Conservation (phyloP, 2,888 invertebrate species). For the Eupeodes luniger region DNA sequence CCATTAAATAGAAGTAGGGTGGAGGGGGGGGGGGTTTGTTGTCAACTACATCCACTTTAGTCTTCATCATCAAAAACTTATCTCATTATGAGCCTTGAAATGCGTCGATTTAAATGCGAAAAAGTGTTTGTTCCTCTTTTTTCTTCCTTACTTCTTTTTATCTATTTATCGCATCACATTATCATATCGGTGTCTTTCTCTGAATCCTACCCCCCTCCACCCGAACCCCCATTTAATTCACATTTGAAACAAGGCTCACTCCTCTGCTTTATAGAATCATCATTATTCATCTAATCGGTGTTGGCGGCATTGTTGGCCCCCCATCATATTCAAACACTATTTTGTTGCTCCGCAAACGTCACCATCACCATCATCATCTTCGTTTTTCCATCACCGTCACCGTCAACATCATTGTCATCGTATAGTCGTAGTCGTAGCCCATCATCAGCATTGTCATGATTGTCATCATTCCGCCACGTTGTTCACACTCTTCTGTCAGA, state of each 20-base stretch:
- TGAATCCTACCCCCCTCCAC: neutral
- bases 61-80: constrained; percentile 61
- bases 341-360: constrained; percentile 15
- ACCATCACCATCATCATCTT: constrained; percentile 20
- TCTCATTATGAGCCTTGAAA: constrained; percentile 68
- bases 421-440: constrained; percentile 12
- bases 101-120: constrained; percentile 72
- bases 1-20: neutral
- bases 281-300: constrained; percentile 69
- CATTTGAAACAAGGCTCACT: constrained; percentile 11
- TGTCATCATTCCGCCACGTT: constrained; percentile 68
- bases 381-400: constrained; percentile 26
- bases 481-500: constrained; percentile 51
- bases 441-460: constrained; percentile 57
- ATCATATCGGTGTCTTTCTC: constrained; percentile 36
- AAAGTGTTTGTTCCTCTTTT: constrained; percentile 40
- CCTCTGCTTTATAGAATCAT: constrained; percentile 46
- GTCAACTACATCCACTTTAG: constrained; percentile 29
- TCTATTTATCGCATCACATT: constrained; percentile 74
- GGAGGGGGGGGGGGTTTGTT: neutral
- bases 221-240: neutral
- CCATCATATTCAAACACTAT: neutral
- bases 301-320: constrained; percentile 19
- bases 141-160: constrained; percentile 29
- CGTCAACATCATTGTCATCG: constrained; percentile 13